Conservation (phyloP, 2,113 vertebrate species). For the Percina caprodes region DNA sequence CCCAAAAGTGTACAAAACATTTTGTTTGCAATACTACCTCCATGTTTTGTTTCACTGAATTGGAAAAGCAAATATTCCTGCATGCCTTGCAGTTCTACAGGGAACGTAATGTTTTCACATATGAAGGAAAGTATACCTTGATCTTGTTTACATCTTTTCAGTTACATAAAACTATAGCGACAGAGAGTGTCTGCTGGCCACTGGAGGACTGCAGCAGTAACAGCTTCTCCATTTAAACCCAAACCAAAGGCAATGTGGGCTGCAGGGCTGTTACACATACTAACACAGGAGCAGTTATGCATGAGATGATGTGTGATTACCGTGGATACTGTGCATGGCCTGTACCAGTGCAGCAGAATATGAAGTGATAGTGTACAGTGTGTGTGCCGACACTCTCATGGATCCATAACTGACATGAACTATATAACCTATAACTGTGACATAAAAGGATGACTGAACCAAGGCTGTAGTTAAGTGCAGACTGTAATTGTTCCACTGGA, state of each 20-base stretch:
- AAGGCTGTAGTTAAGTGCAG: background rate
- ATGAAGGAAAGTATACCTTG: background rate
- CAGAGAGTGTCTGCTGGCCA: background rate
- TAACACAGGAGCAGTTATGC: conserved; percentile 32
- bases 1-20: background rate
- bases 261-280: conserved; percentile 30
- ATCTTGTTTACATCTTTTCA: background rate
- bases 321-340: background rate
- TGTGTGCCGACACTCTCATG: conserved; percentile 7
- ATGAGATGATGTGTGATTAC: conserved; percentile 41
- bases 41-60: background rate
- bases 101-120: background rate
- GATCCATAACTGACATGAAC: conserved; percentile 23
- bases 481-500: conserved; percentile 1
- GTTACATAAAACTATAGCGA: background rate
- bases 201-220: background rate
- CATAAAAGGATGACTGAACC: background rate
- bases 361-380: conserved; percentile 37
- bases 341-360: conserved; percentile 23
- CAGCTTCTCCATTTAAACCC: conserved; percentile 5
- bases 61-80: background rate
- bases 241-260: conserved; percentile 9
- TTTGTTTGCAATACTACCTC: background rate
- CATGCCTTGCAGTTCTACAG: too few relatives aligned
- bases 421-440: conserved; percentile 14